Evolutionary conservation across 2,888 invertebrate genomes (phyloP), one percentile per base, ranked within the genome.

Genomic region (Patella caerulea): DNA sequence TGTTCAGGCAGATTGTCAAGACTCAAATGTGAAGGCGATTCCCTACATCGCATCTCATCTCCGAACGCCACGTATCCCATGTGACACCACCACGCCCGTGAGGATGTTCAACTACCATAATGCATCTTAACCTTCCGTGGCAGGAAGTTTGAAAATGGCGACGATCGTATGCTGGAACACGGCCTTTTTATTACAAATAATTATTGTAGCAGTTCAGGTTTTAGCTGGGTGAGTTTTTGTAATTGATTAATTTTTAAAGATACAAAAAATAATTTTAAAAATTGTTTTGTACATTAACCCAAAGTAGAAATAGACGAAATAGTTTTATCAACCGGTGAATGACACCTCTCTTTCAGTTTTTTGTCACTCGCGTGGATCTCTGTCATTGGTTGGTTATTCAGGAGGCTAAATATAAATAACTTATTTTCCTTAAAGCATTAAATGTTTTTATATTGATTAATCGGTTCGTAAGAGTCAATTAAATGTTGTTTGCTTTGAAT

Each of bases 141-240:
- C 81, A 79, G 73, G 75, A 78, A 73, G 70, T 82, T 24, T 74
- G 74, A 85, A 83, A 73, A 86, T 86, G 86, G 86, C 86, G 83
- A 84, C 86, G 76, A 71, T 80, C 73, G 81, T 83, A 70, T 70
- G 81, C 19, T 82, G 83, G 79, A 73, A 73, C 71, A 74, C 83
- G 74, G 17, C 24, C 24, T 65, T 85, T 45, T 65, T 77, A n/a
- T 74, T 79, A 15, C 84, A 83, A 74, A 73, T 85, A 71, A 76
- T 84, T 24, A 65, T 86, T 12, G 19, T 85, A 59, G 73, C 84
- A 45, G 74, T 85, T 72, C 84, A 84, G 75, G 83, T 84, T 79
- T 65, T 85, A 24, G 85, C 78, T 56, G 86, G 86, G 86, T 86
- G 80, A 76, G 81, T 76, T 52, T 77, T 55, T 75, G 14, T 45